Base-by-base conservation (phyloP, 2,888 invertebrate genomes). In the Aradus depressus region DNA sequence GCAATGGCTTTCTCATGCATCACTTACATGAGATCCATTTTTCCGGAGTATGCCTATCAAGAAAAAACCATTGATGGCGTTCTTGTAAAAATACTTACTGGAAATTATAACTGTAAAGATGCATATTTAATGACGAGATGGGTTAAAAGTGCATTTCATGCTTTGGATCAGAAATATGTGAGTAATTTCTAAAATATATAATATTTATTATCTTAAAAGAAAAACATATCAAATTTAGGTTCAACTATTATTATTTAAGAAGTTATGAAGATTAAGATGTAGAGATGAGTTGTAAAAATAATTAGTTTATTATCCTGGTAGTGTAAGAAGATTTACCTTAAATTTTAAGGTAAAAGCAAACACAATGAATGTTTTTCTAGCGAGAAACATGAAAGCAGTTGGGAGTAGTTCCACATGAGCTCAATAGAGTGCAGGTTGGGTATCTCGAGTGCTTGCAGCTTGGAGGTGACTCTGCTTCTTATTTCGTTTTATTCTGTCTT, bases 111-210 rank as follows among this genome's bases (percentile, higher is more conserved):
- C 8, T 41, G 41, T 19, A 49, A 41, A 23, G 41, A 49, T 49
- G 49, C 49, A 14, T 49, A 49, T 31, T 28, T 49, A 16, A 41
- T 49, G 49, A 41, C 41, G n/a, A 38, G 31, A 12, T 49, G 49
- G 49, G 34, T 49, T 23, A 41, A 49, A 25, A 49, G 49, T 49
- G 49, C 49, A 14, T 49, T 49, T 31, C 22, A 41, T 32, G 49
- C 49, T 19, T 25, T 49, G 12, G 49, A 49, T 31, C 34, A 41
- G 4, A 31, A 31, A 3, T 49, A 49, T 41, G 49, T 49, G 32
- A 49, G 49, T 41, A 4, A 35, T 4, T 3, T 4, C 19, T 18
- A 42, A 28, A 28, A 10, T 28, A 25, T n/a, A 23, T 26, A 10
- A 44, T 2, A 18, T 31, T 8, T 6, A 16, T 32, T 18, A 18